A percentile compares a stretch with the other conserved stretches of the same genome.
Conservation (phyloP, 2,888 invertebrate genomes). For the Acleris holmiana region DNA sequence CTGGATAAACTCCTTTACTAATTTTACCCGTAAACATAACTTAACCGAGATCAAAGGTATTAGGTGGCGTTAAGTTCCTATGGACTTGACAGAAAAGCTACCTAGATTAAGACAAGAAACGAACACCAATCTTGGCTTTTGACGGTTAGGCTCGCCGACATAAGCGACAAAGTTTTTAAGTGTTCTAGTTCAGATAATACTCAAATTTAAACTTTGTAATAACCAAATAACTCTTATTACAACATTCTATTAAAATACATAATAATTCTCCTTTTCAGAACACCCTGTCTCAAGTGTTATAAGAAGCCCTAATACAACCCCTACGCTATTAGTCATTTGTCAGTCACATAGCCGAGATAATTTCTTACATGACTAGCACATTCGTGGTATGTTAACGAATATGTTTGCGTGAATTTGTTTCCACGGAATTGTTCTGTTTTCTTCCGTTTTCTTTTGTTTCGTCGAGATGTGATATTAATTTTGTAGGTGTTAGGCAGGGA, state of each 20-base stretch:
- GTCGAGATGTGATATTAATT: not conserved
- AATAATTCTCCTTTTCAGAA: not conserved
- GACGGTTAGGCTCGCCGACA: too few relatives aligned
- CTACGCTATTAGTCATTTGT: conserved; percentile 33
- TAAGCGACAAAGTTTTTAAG: too few relatives aligned
- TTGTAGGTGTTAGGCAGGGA: not conserved
- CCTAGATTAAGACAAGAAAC: too few relatives aligned
- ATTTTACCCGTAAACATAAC: too few relatives aligned
- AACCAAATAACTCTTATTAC: too few relatives aligned
- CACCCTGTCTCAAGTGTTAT: conserved; percentile 7
- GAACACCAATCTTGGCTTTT: too few relatives aligned
- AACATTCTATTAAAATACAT: not conserved
- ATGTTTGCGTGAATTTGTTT: conserved; percentile 19
- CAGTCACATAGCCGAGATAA: conserved; percentile 40
- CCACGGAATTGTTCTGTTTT: conserved; percentile 12
- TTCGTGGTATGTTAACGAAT: conserved; percentile 36
- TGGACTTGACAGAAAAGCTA: too few relatives aligned
- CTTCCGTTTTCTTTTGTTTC: not conserved
- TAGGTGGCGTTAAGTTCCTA: too few relatives aligned
- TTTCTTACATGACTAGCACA: conserved; percentile 44
- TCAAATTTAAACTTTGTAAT: too few relatives aligned
- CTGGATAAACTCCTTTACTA: too few relatives aligned
- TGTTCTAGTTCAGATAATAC: too few relatives aligned
- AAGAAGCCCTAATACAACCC: conserved; percentile 7
- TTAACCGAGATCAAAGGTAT: too few relatives aligned